phyloP scores from a whole-genome alignment of 2,113 vertebrate species.

The Hiodon alosoides region DNA sequence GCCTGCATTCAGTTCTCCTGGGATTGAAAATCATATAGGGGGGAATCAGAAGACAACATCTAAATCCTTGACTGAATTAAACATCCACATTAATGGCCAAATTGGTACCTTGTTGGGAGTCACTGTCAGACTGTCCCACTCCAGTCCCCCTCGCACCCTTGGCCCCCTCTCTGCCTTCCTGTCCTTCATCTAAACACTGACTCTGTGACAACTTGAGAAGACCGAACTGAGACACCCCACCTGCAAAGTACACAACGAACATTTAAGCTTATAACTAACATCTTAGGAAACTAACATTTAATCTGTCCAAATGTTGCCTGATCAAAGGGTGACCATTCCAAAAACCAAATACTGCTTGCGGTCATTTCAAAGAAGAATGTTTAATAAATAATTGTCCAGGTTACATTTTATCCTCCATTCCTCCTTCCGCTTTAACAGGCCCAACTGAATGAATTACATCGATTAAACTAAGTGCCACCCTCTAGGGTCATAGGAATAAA shows the following conservation, averaged over 20 bases:
- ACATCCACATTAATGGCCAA: not conserved
- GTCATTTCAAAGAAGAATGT: not conserved
- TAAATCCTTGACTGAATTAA: not conserved
- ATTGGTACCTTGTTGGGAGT: constrained; percentile 29
- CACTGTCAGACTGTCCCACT: constrained; percentile 25
- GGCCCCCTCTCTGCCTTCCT: constrained; percentile 26
- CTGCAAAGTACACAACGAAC: constrained; percentile 28
- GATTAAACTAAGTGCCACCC: no score
- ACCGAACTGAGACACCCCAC: constrained; percentile 75
- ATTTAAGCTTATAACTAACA: not conserved
- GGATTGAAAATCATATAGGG: not conserved
- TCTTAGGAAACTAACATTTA: not conserved
- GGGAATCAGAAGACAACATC: not conserved
- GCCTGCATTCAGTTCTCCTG: no score
- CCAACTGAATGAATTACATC: not conserved
- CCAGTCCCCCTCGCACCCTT: constrained; percentile 22
- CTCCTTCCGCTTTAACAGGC: not conserved
- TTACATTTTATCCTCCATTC: no score
- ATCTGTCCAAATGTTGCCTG: no score
- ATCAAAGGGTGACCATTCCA: no score
- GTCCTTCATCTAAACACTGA: constrained; percentile 68
- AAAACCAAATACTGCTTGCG: no score
- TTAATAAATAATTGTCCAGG: not conserved
- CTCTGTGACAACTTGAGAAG: constrained; percentile 83
- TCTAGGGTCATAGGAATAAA: no score